Evolutionary conservation across 2,888 invertebrate genomes (phyloP).

Genomic region (Geophilus truncorum): DNA sequence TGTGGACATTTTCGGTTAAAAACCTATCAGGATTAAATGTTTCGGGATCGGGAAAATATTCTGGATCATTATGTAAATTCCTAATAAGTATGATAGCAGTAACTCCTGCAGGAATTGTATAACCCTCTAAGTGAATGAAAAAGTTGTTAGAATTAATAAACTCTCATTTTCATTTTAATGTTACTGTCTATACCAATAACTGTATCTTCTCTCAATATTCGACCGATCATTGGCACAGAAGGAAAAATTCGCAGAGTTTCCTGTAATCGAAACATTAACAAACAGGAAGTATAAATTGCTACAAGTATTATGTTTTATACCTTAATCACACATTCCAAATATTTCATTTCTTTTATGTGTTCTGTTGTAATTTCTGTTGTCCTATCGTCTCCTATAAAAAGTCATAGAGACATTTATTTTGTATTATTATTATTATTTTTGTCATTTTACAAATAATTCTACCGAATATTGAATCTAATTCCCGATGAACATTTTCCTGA

Average conservation of each 20-base stretch:
- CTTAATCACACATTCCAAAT: background rate
- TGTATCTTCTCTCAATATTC: background rate
- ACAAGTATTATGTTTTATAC: background rate
- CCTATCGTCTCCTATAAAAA: background rate
- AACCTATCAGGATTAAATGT: constrained; percentile 75
- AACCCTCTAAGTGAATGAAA: constrained; percentile 40
- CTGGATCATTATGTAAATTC: constrained; percentile 60
- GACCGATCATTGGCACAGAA: background rate
- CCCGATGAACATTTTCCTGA: constrained; percentile 36
- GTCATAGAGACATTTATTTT: background rate
- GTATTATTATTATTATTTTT: background rate
- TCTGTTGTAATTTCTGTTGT: background rate
- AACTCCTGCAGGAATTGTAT: constrained; percentile 62
- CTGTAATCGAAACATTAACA: background rate
- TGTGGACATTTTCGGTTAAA: constrained; percentile 64
- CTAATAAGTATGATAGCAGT: constrained; percentile 61
- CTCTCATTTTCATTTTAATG: background rate
- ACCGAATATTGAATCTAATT: constrained; percentile 34
- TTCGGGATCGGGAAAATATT: constrained; percentile 61
- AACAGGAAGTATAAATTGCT: background rate
- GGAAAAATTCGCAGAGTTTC: background rate
- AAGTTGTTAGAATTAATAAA: background rate
- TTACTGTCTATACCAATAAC: background rate
- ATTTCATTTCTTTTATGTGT: background rate
- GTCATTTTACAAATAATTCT: background rate